Evolutionary conservation across 2,888 invertebrate genomes (phyloP).

Genomic region (Leptopilina myrica): DNA sequence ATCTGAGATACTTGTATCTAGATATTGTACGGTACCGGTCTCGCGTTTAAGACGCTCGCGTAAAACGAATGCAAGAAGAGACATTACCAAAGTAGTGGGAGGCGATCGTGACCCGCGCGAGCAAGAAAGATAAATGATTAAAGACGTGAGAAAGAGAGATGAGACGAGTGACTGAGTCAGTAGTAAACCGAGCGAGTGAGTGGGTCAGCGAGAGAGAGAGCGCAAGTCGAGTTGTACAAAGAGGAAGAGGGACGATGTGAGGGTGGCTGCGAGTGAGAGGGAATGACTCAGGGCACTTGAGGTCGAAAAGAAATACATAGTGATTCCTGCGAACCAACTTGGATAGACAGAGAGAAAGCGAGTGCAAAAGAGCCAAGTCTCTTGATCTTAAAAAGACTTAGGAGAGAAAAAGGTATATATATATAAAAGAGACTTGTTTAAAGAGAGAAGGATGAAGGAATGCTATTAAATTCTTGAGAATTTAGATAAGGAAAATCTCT

Average conservation of each 20-base stretch:
- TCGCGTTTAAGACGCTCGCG: slow-evolving; percentile 44
- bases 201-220: slow-evolving; percentile 30
- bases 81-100: slow-evolving; percentile 46
- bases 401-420: slow-evolving; percentile 3
- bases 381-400: slow-evolving; percentile 37
- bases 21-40: slow-evolving; percentile 46
- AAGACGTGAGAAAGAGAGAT: slow-evolving; percentile 41
- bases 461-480: slow-evolving; percentile 37
- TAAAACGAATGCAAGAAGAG: slow-evolving; percentile 50
- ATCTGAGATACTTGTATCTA: slow-evolving; percentile 47
- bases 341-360: slow-evolving; percentile 38
- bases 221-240: no score
- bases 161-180: slow-evolving; percentile 41
- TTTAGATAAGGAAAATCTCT: slow-evolving; percentile 24
- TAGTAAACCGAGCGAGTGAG: slow-evolving; percentile 40
- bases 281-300: slow-evolving; percentile 42
- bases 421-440: background rate
- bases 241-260: slow-evolving; percentile 24
- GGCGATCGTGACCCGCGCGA: slow-evolving; percentile 49
- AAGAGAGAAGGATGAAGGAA: slow-evolving; percentile 9
- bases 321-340: slow-evolving; percentile 31
- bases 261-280: slow-evolving; percentile 42
- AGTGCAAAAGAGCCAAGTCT: slow-evolving; percentile 39
- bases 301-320: slow-evolving; percentile 43
- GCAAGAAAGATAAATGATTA: slow-evolving; percentile 44